Evolutionary conservation across 2,888 invertebrate genomes (phyloP), one percentile per base, ranked within the genome.

Genomic region (Gnatocerus cornutus): DNA sequence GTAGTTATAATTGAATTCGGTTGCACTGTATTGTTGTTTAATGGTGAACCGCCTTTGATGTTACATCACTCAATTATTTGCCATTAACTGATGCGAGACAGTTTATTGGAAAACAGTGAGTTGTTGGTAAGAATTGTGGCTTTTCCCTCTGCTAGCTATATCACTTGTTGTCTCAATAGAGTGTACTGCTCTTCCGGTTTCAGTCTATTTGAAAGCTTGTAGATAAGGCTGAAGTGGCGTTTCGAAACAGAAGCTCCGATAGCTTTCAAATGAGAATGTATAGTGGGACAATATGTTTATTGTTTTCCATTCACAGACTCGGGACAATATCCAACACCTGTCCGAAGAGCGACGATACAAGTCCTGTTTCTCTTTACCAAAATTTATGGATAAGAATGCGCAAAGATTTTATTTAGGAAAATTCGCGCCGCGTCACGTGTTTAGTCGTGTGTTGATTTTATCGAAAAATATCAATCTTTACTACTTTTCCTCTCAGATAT

Each of bases 161-260:
- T 59, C 59, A 45, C 55, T 46, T 33, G 41, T 55, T 39, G 29
- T 41, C 69, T 58, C 62, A 67, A 62, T 69, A 71, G 65, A 66
- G 70, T 29, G 48, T 68, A 62, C 63, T 73, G 67, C 72, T 68
- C 72, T 74, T 76, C 73, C 74, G 71, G 71, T 71, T 71, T 69
- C 72, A 69, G 61, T 72, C 72, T 73, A 76, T 75, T 76, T 75
- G 71, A 76, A 76, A 73, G 73, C 70, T 75, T 65, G 45, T 64
- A 72, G 74, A 74, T 75, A 75, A 76, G 43, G 74, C 68, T 69
- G 71, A 72, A 75, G 74, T 65, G 72, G 66, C 67, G 55, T 62
- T 59, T 52, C 55, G 71, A 67, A 73, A 73, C 73, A 73, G 69
- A 71, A 71, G 59, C 59, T 41, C 59, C 62, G 71, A 72, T 75